phyloP scores from a whole-genome alignment of 2,113 vertebrate genomes.

The Barnardius zonarius region DNA sequence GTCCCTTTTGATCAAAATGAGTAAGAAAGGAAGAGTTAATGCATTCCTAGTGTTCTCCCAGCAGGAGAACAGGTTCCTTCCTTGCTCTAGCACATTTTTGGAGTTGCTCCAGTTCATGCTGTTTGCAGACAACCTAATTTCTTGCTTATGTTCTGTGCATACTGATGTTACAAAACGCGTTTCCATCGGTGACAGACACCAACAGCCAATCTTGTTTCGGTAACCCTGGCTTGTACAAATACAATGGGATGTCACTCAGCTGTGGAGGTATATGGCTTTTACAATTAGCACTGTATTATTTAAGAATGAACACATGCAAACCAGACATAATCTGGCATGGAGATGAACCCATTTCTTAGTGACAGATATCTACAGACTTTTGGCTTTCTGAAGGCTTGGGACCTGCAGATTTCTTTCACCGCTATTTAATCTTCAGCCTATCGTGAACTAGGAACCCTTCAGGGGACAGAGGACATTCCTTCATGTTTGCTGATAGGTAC shows the following conservation, averaged over 20 bases:
- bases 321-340: not conserved
- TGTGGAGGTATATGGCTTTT: not conserved
- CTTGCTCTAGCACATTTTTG: not conserved
- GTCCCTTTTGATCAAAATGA: not conserved
- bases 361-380: not conserved
- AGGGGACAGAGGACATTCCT: not conserved
- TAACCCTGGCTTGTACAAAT: not conserved
- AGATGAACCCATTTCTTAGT: not conserved
- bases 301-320: not conserved
- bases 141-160: not conserved
- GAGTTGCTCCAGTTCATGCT: not conserved
- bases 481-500: not conserved
- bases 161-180: not conserved
- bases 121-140: not conserved
- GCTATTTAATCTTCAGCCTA: not conserved
- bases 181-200: not conserved
- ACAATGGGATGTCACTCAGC: not conserved
- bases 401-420: not conserved
- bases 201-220: not conserved
- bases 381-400: not conserved
- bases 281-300: not conserved
- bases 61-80: not conserved
- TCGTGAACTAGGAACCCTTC: not conserved
- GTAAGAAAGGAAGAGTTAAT: not conserved
- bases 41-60: not conserved